Percentiles rank a stretch among this genome's conserved stretches.
phyloP scores from a whole-genome alignment of 2,113 vertebrate genomes.

The Ceyx melanurus region DNA sequence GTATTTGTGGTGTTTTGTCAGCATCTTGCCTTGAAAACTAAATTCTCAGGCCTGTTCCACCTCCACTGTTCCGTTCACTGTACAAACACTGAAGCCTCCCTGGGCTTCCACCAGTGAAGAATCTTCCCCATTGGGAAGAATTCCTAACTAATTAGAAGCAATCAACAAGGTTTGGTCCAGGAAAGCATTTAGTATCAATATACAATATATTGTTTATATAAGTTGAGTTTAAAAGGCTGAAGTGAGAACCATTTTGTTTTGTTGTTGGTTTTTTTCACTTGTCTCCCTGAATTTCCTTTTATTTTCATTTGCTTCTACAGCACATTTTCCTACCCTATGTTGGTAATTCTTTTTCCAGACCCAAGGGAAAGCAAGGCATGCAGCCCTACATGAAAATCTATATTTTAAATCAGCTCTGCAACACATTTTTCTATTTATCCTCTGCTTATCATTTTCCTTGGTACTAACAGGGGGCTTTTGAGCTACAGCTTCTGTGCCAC shows the following conservation, averaged over 20 bases:
- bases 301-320: background rate
- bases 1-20: background rate
- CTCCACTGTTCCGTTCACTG: background rate
- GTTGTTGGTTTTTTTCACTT: background rate
- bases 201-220: no score
- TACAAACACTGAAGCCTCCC: background rate
- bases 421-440: constrained; percentile 7
- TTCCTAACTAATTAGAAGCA: background rate
- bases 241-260: background rate
- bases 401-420: background rate
- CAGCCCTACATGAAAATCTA: background rate
- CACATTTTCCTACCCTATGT: background rate
- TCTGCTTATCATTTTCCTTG: background rate
- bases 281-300: background rate
- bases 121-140: no score
- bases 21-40: background rate
- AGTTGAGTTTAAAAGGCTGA: background rate
- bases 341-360: background rate
- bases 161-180: background rate
- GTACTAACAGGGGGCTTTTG: background rate
- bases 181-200: background rate
- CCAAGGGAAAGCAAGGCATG: background rate
- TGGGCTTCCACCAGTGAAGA: background rate
- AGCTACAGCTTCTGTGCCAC: background rate
- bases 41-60: background rate